Percentiles rank a stretch among this genome's conserved stretches.
Conservation (phyloP, 2,797 vertebrate species). For the Diglossa cyanea region DNA sequence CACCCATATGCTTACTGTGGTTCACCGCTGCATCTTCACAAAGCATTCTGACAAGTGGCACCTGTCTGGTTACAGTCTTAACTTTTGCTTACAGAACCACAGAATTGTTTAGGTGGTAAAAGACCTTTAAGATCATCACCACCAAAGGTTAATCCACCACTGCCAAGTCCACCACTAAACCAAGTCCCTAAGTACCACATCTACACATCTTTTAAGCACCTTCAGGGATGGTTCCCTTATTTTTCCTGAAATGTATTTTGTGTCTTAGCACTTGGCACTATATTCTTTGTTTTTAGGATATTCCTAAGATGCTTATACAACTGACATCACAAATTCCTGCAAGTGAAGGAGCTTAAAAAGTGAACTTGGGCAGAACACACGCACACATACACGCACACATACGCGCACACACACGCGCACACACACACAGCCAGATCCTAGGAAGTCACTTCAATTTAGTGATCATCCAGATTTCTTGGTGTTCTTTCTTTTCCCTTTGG, state of each 20-base stretch:
- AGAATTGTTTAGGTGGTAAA: neutral
- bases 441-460: neutral
- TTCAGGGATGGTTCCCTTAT: neutral
- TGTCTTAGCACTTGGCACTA: neutral
- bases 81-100: neutral
- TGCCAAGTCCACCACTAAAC: neutral
- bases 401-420: accelerated
- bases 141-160: neutral
- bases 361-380: neutral
- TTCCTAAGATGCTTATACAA: neutral
- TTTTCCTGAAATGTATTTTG: neutral
- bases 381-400: accelerated
- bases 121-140: neutral
- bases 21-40: neutral
- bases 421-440: neutral
- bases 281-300: neutral
- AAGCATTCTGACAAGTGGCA: neutral
- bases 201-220: neutral
- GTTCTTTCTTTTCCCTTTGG: neutral
- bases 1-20: neutral
- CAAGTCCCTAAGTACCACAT: neutral
- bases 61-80: neutral
- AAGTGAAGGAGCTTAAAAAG: neutral
- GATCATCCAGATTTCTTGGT: neutral
- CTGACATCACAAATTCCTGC: neutral